Evolutionary conservation across 2,797 vertebrate genomes (phyloP).

Genomic region (Spinus pinus): DNA sequence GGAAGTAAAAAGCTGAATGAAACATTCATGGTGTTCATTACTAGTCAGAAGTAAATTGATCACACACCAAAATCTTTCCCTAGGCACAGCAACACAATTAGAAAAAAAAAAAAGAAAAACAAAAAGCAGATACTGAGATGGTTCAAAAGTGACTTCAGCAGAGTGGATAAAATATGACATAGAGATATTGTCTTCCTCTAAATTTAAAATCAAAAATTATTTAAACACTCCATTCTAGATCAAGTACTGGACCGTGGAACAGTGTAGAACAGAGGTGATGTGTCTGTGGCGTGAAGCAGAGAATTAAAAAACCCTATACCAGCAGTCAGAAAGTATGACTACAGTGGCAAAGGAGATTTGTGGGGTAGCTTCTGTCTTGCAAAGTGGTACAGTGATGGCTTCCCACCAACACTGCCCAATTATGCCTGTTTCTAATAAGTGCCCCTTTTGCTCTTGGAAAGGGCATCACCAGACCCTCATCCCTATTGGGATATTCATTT

Average conservation of each 20-base stretch:
- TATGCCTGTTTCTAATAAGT: not conserved
- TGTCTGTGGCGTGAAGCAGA: not conserved
- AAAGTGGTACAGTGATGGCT: fast-evolving
- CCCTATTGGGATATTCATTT: fast-evolving
- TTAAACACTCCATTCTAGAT: not conserved
- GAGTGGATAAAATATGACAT: not conserved
- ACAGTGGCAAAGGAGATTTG: not conserved
- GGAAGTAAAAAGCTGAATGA: conserved; percentile 44
- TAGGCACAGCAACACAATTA: not conserved
- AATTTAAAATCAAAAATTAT: not conserved
- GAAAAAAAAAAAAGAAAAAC: not conserved
- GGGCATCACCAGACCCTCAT: not conserved
- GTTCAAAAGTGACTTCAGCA: not conserved
- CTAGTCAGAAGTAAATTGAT: not conserved
- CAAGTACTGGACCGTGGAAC: not conserved
- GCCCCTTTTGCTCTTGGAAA: not conserved
- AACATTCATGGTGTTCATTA: not conserved
- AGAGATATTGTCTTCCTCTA: not conserved
- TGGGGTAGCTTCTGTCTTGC: not conserved
- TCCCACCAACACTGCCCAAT: not conserved
- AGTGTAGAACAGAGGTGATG: not conserved
- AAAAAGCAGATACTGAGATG: not conserved
- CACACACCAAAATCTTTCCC: not conserved
- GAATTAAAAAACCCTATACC: not conserved
- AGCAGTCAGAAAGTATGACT: not conserved